Percentiles rank a stretch among this genome's conserved stretches.
Evolutionary conservation across 2,797 vertebrate species (phyloP).

Genomic region (Falco berigora): DNA sequence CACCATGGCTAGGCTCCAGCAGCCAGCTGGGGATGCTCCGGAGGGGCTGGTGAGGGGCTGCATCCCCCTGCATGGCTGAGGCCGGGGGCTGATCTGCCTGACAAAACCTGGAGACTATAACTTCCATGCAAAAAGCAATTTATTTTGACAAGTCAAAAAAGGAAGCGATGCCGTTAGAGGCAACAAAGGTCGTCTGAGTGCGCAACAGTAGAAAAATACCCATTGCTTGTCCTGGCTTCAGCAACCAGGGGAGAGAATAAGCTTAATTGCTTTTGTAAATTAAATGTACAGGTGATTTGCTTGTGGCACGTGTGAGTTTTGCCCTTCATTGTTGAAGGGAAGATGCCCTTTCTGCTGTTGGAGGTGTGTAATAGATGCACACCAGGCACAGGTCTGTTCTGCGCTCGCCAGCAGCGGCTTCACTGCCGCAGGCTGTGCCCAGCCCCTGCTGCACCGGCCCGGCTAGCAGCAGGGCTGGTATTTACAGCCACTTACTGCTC

Average conservation of each 20-base stretch:
- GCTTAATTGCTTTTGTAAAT: neutral
- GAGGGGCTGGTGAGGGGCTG: neutral
- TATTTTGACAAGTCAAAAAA: neutral
- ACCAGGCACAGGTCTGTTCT: neutral
- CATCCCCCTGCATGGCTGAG: neutral
- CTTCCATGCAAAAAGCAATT: neutral
- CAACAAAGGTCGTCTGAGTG: neutral
- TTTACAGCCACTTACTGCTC: neutral
- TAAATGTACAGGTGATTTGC: neutral
- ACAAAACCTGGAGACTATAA: neutral
- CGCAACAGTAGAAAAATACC: neutral
- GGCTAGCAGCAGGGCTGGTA: neutral
- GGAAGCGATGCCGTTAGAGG: neutral
- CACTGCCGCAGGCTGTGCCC: neutral
- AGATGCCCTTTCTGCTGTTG: neutral
- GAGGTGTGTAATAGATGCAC: neutral
- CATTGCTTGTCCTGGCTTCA: neutral
- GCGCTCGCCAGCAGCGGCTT: fast-evolving
- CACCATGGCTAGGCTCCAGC: neutral
- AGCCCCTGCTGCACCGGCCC: no score
- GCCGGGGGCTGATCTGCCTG: neutral
- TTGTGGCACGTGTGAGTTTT: neutral
- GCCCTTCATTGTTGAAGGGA: neutral
- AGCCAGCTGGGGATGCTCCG: neutral
- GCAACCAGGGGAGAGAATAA: neutral